Percentiles rank a stretch among this genome's conserved stretches.
phyloP scores from a whole-genome alignment of 2,888 invertebrate genomes.

The Notodonta ziczac region DNA sequence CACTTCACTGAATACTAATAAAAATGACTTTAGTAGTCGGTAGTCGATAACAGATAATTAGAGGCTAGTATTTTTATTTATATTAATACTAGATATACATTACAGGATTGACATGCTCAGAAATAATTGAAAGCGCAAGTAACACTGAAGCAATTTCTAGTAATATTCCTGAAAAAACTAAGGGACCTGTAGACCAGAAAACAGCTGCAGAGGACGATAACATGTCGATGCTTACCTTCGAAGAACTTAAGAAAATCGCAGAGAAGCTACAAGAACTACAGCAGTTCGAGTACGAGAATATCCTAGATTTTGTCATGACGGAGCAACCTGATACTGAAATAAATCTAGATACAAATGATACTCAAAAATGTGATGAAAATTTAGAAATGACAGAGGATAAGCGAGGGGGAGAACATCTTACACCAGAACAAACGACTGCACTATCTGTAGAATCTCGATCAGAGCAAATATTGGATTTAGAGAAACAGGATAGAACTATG shows the following conservation, averaged over 20 bases:
- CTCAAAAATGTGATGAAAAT: background rate
- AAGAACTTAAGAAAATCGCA: conserved; percentile 18
- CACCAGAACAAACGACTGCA: no score
- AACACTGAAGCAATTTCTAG: background rate
- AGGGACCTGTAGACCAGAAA: background rate
- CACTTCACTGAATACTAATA: no score
- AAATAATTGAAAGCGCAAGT: background rate
- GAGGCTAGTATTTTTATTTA: background rate
- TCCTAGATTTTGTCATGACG: background rate
- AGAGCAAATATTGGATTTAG: background rate
- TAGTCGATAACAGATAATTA: no score
- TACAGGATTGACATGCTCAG: background rate
- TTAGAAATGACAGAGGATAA: background rate
- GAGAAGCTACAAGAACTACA: conserved; percentile 15
- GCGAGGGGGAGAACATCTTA: no score
- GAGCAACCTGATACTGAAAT: background rate
- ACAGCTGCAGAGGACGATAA: background rate
- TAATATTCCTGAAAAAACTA: background rate
- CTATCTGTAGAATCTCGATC: background rate
- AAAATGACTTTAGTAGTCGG: no score
- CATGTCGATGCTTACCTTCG: background rate
- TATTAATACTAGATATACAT: background rate
- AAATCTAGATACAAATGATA: background rate
- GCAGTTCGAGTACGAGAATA: background rate
- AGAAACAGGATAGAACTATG: background rate